A percentile compares a stretch with the other conserved stretches of the same genome.
Conservation (phyloP, 2,888 invertebrate genomes). For the Lithophane leautieri region DNA sequence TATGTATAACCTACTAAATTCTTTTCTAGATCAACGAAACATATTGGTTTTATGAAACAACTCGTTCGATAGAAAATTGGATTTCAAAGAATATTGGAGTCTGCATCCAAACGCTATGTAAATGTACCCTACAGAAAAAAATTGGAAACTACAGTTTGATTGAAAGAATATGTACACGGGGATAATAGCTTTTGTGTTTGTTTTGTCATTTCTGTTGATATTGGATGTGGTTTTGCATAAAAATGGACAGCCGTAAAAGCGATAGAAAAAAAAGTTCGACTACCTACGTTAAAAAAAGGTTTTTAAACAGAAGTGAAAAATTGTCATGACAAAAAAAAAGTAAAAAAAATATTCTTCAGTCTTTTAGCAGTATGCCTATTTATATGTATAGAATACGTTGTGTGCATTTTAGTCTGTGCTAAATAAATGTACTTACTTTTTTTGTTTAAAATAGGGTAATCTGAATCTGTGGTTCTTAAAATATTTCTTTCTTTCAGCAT, state of each 20-base stretch:
- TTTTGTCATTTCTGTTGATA: conserved; percentile 24
- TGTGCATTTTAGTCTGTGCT: not conserved
- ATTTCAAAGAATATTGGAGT: conserved; percentile 65
- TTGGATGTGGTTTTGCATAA: conserved; percentile 28
- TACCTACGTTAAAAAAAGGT: not conserved
- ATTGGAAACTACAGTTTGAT: conserved; percentile 49
- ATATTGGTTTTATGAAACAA: conserved; percentile 60
- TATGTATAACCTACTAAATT: conserved; percentile 11
- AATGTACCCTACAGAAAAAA: conserved; percentile 53
- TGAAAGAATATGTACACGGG: conserved; percentile 51
- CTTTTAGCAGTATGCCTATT: not conserved
- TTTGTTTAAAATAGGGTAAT: no score
- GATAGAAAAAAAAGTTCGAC: not conserved
- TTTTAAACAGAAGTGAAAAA: not conserved
- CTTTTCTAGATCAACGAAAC: conserved; percentile 48
- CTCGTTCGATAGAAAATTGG: conserved; percentile 62
- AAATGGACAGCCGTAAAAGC: conserved; percentile 3
- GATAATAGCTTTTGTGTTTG: conserved; percentile 53
- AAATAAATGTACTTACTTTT: not conserved
- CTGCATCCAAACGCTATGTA: conserved; percentile 55
- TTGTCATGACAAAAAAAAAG: not conserved
- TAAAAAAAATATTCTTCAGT: not conserved
- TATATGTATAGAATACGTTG: not conserved
- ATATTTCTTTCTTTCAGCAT: not conserved
- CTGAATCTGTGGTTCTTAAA: no score